Base-by-base conservation (phyloP, 2,113 vertebrate species). In the Symphodus melops region DNA sequence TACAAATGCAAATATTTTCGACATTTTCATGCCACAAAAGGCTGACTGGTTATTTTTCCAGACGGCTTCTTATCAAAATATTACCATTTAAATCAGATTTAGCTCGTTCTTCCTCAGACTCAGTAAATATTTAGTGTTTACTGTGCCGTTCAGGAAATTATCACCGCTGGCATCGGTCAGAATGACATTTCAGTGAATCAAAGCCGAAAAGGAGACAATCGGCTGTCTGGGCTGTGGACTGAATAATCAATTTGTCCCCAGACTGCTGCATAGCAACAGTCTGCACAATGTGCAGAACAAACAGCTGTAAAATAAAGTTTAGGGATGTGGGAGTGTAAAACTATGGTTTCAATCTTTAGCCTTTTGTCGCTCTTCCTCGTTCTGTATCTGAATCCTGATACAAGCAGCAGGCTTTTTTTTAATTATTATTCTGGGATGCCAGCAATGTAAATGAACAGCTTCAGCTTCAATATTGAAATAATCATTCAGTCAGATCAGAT, bases 101-200 rank as follows among this genome's bases (percentile, higher is more conserved):
- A 54, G 51, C 53, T 7, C 1, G 8, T 16, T 46, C 74, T 65
- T 52, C 55, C 62, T 77, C 37, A 58, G 52, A 54, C 77, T 60
- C 19, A 13, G 82, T 85, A 77, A 85, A 88, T 83, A 84, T 87
- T 83, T 87, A 72, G 72, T 81, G 66, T 89, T 84, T 74, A 68
- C 78, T 71, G 70, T 75, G 75, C 41, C 75, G 74, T 36, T 53
- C 67, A 76, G 77, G 65, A 78, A 82, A 77, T 81, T 72, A 80
- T 86, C 75, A 53, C 0, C 49, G 5, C 75, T 71, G 65, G 75
- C 86, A 86, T 91, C 86, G 56, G 67, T 85, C 75, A 72, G 61
- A 72, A 53, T 82, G 86, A 79, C 77, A 85, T 85, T 84, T 85
- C 70, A 76, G 69, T 42, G 13, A 83, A 88, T 87, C 81, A 88